Evolutionary conservation across 2,888 invertebrate species (phyloP).

Genomic region (Norana najaformis): DNA sequence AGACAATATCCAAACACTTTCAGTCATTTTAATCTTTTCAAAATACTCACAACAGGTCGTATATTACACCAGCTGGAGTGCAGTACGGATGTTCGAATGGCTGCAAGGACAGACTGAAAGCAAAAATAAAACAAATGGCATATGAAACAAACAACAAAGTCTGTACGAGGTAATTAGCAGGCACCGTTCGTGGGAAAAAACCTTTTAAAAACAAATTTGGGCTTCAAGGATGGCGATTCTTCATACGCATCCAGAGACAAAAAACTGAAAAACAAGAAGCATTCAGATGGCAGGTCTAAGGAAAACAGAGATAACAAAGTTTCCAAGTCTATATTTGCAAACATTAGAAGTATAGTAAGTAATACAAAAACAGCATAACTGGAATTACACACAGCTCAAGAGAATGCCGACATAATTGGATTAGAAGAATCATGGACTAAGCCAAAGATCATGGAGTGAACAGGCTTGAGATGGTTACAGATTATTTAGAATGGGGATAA

Average conservation of each 20-base stretch:
- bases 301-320: no score
- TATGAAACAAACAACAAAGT: not conserved
- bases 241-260: not conserved
- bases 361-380: no score
- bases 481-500: no score
- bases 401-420: no score
- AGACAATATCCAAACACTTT: not conserved
- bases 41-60: conserved; percentile 72
- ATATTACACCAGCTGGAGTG: conserved; percentile 88
- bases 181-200: not conserved
- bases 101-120: conserved; percentile 77
- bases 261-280: not conserved
- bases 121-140: conserved; percentile 33
- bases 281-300: no score
- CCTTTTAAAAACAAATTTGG: not conserved
- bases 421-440: no score
- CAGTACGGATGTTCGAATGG: conserved; percentile 91
- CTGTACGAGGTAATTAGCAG: not conserved
- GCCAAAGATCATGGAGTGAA: no score
- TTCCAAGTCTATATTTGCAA: no score
- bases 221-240: not conserved
- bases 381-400: no score
- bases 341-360: no score
- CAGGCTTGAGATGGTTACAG: no score
- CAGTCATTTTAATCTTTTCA: not conserved